Evolutionary conservation across 1,140 invertebrate species (phyloP).

Genomic region (Neoseiulus cucumeris): DNA sequence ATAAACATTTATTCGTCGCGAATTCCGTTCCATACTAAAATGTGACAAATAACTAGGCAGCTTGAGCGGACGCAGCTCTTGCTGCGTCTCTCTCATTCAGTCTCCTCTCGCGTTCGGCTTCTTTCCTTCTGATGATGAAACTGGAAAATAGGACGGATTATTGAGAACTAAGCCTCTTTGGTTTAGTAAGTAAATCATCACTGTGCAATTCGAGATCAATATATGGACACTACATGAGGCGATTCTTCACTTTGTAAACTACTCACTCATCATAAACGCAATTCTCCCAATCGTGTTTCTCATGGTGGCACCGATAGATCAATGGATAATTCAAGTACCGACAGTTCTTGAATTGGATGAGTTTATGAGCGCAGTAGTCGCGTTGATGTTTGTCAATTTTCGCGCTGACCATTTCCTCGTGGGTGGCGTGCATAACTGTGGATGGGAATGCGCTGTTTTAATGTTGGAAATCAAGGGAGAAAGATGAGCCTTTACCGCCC

Average conservation of each 20-base stretch:
- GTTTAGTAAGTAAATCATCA: not conserved
- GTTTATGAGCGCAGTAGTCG: not conserved
- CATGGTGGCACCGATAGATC: not conserved
- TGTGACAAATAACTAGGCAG: too few relatives aligned
- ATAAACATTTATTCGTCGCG: too few relatives aligned
- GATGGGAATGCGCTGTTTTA: too few relatives aligned
- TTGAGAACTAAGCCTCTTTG: not conserved
- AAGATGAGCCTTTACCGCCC: too few relatives aligned
- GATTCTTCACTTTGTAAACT: too few relatives aligned
- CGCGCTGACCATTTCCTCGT: slow-evolving; percentile 1
- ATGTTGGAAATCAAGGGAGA: too few relatives aligned
- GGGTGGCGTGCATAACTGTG: not conserved
- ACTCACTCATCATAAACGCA: not conserved
- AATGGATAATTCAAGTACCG: not conserved
- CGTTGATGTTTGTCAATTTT: not conserved
- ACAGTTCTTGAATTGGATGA: not conserved
- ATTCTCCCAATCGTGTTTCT: not conserved
- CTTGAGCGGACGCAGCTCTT: too few relatives aligned
- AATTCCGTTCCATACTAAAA: too few relatives aligned
- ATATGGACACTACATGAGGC: too few relatives aligned
- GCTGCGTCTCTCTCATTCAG: not conserved
- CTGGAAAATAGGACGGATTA: not conserved
- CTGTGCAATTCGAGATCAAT: too few relatives aligned
- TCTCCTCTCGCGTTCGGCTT: not conserved
- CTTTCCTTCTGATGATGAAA: not conserved